Conservation (phyloP, 1,140 invertebrate genomes). For the Drosophila sp. region DNA sequence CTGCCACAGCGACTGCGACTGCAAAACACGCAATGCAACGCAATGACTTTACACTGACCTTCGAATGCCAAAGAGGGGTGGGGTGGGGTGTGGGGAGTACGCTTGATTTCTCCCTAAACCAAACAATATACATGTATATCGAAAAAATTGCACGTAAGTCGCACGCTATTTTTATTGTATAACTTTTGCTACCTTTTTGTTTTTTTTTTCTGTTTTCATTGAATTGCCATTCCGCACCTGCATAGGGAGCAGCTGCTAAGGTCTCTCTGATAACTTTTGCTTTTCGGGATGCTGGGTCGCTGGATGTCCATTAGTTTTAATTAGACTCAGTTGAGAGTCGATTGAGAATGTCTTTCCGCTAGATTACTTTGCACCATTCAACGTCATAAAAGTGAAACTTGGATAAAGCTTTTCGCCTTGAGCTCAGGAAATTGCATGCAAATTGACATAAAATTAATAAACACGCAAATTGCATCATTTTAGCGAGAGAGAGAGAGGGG, state of each 20-base stretch:
- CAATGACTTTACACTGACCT: conserved; percentile 68
- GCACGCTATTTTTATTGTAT: conserved; percentile 52
- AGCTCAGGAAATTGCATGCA: conserved; percentile 68
- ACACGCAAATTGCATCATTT: conserved; percentile 65
- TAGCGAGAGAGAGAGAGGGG: no score
- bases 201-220: conserved; percentile 55
- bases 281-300: conserved; percentile 12
- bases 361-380: conserved; percentile 44
- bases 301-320: conserved; percentile 66
- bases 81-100: conserved; percentile 1
- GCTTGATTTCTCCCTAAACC: conserved; percentile 39
- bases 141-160: conserved; percentile 52
- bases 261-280: not conserved
- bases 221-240: conserved; percentile 61
- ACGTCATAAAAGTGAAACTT: conserved; percentile 47
- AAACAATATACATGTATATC: conserved; percentile 45
- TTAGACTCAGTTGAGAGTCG: conserved; percentile 46
- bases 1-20: conserved; percentile 14
- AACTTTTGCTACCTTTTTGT: conserved; percentile 61
- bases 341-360: conserved; percentile 51
- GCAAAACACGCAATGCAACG: conserved; percentile 43
- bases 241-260: conserved; percentile 35
- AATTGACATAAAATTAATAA: conserved; percentile 79
- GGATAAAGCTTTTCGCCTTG: conserved; percentile 62
- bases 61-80: conserved; percentile 32